Conservation (phyloP, 2,113 vertebrate genomes). For the Tragelaphus imberbis region DNA sequence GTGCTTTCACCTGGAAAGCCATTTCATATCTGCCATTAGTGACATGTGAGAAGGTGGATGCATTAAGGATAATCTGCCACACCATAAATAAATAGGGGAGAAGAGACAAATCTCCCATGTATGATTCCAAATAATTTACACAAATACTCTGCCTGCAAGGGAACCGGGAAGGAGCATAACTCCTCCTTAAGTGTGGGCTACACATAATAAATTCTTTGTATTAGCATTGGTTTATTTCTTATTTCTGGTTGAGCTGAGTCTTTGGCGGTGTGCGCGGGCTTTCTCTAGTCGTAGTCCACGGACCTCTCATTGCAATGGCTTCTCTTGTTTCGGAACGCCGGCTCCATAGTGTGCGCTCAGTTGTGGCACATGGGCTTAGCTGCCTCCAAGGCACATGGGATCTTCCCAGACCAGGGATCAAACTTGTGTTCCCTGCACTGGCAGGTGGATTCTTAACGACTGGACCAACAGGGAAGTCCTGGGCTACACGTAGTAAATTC, state of each 20-base stretch:
- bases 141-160: background rate
- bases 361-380: background rate
- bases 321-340: background rate
- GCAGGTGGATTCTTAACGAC: background rate
- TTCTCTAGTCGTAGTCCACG: background rate
- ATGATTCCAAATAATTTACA: background rate
- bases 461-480: background rate
- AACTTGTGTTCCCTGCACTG: background rate
- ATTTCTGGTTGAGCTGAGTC: background rate
- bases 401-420: background rate
- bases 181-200: background rate
- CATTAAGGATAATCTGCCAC: background rate
- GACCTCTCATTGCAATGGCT: background rate
- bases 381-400: background rate
- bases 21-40: background rate
- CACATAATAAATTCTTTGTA: background rate
- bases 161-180: background rate
- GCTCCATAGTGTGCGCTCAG: background rate
- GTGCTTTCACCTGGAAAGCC: background rate
- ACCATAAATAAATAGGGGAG: background rate
- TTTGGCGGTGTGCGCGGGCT: background rate
- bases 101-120: background rate
- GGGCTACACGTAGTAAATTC: background rate
- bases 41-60: background rate
- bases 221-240: background rate